These are phyloP conservation scores for Portevinia maculata DNA, from an alignment of 2,888 invertebrate genomes.

Conservation along the genomic window DNA sequence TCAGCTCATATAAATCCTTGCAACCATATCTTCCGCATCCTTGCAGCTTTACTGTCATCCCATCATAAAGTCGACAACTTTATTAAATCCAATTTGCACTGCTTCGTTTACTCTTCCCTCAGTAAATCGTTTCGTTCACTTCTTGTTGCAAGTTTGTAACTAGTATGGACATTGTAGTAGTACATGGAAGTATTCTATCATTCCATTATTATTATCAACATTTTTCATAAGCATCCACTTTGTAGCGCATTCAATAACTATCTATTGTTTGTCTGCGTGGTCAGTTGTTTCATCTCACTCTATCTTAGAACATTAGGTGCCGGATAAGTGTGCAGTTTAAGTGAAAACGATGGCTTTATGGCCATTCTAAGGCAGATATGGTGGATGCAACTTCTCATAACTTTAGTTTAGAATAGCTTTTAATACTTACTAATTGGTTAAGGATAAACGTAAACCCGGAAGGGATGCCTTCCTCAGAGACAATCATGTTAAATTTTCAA, in stretches of 20 bases:
- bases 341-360: not conserved
- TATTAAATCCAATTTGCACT: constrained; percentile 69
- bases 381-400: not conserved
- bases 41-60: constrained; percentile 58
- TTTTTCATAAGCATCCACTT: constrained; percentile 66
- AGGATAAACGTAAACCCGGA: not conserved
- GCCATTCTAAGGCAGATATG: not conserved
- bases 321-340: not conserved
- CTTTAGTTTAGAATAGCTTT: constrained; percentile 12
- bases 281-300: not conserved
- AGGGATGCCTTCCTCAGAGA: not conserved
- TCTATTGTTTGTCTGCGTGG: constrained; percentile 32
- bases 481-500: not conserved
- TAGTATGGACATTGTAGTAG: not conserved
- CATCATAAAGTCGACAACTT: constrained; percentile 71
- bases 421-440: constrained; percentile 11
- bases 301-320: not conserved
- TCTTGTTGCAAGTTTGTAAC: constrained; percentile 6
- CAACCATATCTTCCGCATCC: constrained; percentile 51
- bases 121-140: constrained; percentile 51
- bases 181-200: constrained; percentile 28
- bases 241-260: constrained; percentile 48
- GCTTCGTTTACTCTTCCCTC: constrained; percentile 8
- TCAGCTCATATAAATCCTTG: constrained; percentile 29
- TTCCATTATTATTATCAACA: constrained; percentile 69